Evolutionary conservation across 2,888 invertebrate genomes (phyloP), one percentile per base, ranked within the genome.

Genomic region (Sicus ferrugineus): DNA sequence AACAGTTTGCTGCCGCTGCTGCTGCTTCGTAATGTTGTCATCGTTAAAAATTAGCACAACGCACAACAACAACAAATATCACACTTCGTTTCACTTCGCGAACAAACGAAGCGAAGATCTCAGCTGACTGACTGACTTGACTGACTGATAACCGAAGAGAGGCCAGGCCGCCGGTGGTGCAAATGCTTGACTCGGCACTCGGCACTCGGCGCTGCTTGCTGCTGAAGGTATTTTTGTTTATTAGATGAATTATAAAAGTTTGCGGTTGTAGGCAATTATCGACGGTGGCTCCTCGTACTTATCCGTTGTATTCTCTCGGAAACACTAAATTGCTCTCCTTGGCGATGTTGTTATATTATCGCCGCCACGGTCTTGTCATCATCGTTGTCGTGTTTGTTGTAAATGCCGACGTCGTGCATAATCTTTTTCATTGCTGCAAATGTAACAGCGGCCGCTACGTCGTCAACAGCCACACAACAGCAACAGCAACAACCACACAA

Each of bases 121-220:
- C 62, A 71, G 70, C 72, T 70, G 71, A 67, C 71, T 68, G 74
- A 73, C 71, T 72, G 70, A 72, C 3, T n/a, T 19, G 19, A 48
- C 48, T 14, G 6, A 56, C 16, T 16, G 56, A 28, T 30, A 56
- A 28, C 56, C 42, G 42, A 42, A 14, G 16, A 42, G n/a, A n/a
- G n/a, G n/a, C n/a, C n/a, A 42, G 42, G 42, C 42, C 42, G 42
- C 11, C 28, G 26, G 56, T 23, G 52, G 28, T 30, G 28, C 23
- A 11, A 23, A 46, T 28, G 48, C 14, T 46, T 59, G 19, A 9
- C 21, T 31, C 16, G 14, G 16, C 11, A 4, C 28, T 26, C n/a
- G 3, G 14, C 28, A 26, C 6, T 26, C 7, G 23, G 38, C 52
- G 26, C 21, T 65, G 6, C 34, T 63, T 50, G 31, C 50, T 63